Evolutionary conservation across 2,888 invertebrate species (phyloP).

Genomic region (Scaptomyza parva): DNA sequence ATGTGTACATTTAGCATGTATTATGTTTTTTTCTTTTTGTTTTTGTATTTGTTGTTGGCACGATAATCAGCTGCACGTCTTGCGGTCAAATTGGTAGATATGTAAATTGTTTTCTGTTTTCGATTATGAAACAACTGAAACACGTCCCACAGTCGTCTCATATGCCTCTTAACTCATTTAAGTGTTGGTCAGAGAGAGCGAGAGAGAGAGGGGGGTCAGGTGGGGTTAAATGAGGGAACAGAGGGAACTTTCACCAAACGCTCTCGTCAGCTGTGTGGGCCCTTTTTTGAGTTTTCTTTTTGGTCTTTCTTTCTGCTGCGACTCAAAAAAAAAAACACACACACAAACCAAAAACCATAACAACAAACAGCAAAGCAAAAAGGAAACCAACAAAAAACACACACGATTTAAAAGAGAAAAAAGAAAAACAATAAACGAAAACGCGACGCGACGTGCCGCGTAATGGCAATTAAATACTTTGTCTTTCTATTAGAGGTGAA

Average conservation of each 20-base stretch:
- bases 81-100: slow-evolving; percentile 61
- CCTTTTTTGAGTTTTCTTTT: slow-evolving; percentile 42
- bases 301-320: slow-evolving; percentile 29
- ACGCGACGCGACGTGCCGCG: slow-evolving; percentile 32
- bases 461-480: slow-evolving; percentile 55
- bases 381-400: slow-evolving; percentile 26
- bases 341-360: slow-evolving; percentile 33
- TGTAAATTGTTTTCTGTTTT: slow-evolving; percentile 34
- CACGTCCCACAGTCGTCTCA: slow-evolving; percentile 41
- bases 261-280: slow-evolving; percentile 72
- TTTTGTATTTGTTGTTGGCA: slow-evolving; percentile 8
- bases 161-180: slow-evolving; percentile 23
- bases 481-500: slow-evolving; percentile 16
- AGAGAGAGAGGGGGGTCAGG: background rate
- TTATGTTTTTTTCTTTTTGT: background rate
- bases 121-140: slow-evolving; percentile 73
- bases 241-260: slow-evolving; percentile 67
- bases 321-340: slow-evolving; percentile 16
- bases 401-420: slow-evolving; percentile 15
- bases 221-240: slow-evolving; percentile 23
- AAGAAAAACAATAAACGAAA: slow-evolving; percentile 38
- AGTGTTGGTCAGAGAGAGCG: background rate
- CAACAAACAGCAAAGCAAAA: slow-evolving; percentile 50
- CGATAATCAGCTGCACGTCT: slow-evolving; percentile 59
- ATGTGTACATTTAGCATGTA: background rate